phyloP scores from a whole-genome alignment of 2,888 invertebrate genomes.

The Napeogenes sylphis region DNA sequence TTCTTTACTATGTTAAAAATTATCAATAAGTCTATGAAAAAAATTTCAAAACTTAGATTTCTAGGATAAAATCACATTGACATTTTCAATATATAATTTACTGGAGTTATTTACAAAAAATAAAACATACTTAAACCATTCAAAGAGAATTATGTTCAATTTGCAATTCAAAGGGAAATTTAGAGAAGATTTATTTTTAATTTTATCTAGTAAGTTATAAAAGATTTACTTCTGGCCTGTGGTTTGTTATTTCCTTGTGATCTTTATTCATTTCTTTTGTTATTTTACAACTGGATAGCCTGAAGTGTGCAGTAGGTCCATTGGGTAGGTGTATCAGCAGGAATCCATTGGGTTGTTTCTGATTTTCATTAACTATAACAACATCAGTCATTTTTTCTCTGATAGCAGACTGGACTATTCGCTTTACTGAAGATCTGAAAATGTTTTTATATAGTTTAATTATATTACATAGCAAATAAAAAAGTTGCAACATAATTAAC shows the following conservation, averaged over 20 bases:
- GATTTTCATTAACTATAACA: constrained; percentile 95
- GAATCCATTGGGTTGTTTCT: constrained; percentile 93
- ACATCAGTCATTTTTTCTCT: constrained; percentile 91
- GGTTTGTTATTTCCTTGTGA: constrained; percentile 88
- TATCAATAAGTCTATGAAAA: too few species aligned
- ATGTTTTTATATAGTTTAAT: background rate
- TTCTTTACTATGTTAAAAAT: too few species aligned
- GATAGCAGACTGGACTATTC: constrained; percentile 91
- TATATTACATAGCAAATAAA: background rate
- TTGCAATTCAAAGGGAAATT: too few species aligned
- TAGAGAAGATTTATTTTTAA: too few species aligned
- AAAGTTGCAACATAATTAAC: too few species aligned
- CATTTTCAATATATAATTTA: too few species aligned
- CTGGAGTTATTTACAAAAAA: too few species aligned
- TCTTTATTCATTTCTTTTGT: constrained; percentile 89
- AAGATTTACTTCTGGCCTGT: constrained; percentile 87
- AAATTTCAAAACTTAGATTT: too few species aligned
- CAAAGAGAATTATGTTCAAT: too few species aligned
- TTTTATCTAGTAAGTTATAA: too few species aligned
- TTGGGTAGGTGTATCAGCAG: constrained; percentile 95
- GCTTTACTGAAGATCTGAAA: constrained; percentile 90
- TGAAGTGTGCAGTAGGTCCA: constrained; percentile 98
- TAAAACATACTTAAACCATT: too few species aligned
- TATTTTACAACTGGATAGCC: constrained; percentile 93
- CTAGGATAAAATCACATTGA: too few species aligned